A percentile compares a stretch with the other conserved stretches of the same genome.
These are phyloP conservation scores for Ptychodera flava DNA, from an alignment of 35 echinoderm and acorn worm genomes.

Conservation along the genomic window DNA sequence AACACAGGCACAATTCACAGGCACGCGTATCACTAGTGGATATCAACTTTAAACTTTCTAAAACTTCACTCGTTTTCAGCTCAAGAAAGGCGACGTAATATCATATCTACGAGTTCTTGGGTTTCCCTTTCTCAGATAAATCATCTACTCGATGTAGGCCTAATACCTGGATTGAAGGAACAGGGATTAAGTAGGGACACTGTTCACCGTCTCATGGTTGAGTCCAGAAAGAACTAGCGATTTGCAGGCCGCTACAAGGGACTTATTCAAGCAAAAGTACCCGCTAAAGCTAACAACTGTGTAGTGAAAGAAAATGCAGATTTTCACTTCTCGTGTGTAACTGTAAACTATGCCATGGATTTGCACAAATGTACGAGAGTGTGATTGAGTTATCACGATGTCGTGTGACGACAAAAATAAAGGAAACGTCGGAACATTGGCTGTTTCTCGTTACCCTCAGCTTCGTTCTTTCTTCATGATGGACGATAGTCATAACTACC, in stretches of 20 bases:
- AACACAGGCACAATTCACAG: no score
- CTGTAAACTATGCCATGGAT: no score
- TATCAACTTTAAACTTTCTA: no score
- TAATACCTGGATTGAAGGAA: not conserved
- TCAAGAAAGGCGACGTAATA: no score
- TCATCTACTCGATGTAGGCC: no score
- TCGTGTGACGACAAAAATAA: constrained; percentile 33
- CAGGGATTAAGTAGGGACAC: not conserved
- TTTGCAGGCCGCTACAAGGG: not conserved
- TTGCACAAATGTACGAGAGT: not conserved
- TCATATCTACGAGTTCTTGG: no score
- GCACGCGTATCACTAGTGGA: no score
- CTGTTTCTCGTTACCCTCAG: constrained; percentile 25
- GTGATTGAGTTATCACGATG: not conserved
- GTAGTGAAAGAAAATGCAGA: not conserved
- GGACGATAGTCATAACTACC: constrained; percentile 3
- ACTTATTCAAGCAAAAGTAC: constrained; percentile 17
- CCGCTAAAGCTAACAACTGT: constrained; percentile 11
- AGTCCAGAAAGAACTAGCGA: not conserved
- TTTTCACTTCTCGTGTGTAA: constrained; percentile 11
- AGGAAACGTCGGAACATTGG: constrained; percentile 11
- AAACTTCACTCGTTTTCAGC: no score
- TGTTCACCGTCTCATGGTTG: constrained; percentile 3
- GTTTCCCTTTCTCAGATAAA: no score
- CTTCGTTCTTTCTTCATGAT: constrained; percentile 4